A percentile compares a stretch with the other conserved stretches of the same genome.
These are phyloP conservation scores for Latheticus oryzae DNA, from an alignment of 2,888 invertebrate genomes.

Conservation along the genomic window DNA sequence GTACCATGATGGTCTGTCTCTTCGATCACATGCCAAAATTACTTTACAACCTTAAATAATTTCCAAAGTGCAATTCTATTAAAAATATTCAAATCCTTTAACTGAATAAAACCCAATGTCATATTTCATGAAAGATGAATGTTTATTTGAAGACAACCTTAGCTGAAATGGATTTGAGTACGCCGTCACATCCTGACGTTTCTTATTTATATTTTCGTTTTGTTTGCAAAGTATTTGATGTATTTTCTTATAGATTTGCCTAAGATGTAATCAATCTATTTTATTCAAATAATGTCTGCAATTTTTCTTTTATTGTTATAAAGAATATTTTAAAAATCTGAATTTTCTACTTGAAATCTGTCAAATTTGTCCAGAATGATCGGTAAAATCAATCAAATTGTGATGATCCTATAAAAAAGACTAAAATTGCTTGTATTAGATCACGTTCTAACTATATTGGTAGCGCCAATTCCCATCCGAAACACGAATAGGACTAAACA, in stretches of 20 bases:
- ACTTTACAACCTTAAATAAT: slow-evolving; percentile 39
- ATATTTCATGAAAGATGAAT: slow-evolving; percentile 43
- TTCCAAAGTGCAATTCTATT: slow-evolving; percentile 40
- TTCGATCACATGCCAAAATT: slow-evolving; percentile 36
- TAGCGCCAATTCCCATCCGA: slow-evolving; percentile 22
- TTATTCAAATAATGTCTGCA: slow-evolving; percentile 22
- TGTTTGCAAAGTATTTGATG: slow-evolving; percentile 40
- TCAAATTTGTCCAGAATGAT: slow-evolving; percentile 5
- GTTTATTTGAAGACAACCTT: slow-evolving; percentile 43
- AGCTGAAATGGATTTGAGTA: slow-evolving; percentile 42
- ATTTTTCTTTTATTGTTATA: slow-evolving; percentile 19
- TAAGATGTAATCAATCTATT: slow-evolving; percentile 28
- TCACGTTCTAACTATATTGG: slow-evolving; percentile 34
- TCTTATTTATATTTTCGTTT: slow-evolving; percentile 42
- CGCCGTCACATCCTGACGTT: slow-evolving; percentile 42
- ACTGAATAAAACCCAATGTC: slow-evolving; percentile 35
- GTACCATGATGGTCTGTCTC: slow-evolving; percentile 42
- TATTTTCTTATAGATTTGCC: slow-evolving; percentile 29
- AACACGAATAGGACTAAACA: slow-evolving; percentile 11
- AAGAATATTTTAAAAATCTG: slow-evolving; percentile 10
- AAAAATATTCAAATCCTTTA: slow-evolving; percentile 34
- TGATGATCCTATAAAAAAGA: slow-evolving; percentile 34
- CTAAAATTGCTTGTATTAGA: slow-evolving; percentile 32
- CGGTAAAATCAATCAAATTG: slow-evolving; percentile 35
- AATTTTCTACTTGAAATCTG: too few species aligned